These are phyloP conservation scores for Zaprionus gabonicus DNA, from an alignment of 1,140 invertebrate genomes.

Conservation along the genomic window DNA sequence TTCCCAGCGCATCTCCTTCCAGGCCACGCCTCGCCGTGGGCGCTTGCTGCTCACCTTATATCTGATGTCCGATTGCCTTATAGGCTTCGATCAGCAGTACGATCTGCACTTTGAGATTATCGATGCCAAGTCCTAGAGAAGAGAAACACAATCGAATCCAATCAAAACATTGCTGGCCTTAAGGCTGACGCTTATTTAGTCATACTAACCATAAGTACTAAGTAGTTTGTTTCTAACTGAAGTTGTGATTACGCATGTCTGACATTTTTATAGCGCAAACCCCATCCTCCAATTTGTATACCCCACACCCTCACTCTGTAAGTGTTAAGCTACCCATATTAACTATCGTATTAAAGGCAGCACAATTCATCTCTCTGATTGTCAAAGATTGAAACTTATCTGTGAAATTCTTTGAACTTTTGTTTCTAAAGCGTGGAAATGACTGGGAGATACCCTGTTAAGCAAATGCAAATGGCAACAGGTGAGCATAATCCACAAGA, in stretches of 20 bases:
- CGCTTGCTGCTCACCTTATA: constrained; percentile 92
- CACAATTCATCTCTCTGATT: neutral
- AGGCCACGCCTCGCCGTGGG: constrained; percentile 86
- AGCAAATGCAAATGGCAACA: too few relatives aligned
- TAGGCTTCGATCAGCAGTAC: constrained; percentile 98
- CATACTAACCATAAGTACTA: constrained; percentile 16
- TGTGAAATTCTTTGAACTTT: neutral
- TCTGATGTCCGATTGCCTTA: constrained; percentile 96
- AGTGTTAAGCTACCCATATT: constrained; percentile 20
- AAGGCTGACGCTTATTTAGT: constrained; percentile 38
- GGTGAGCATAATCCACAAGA: too few relatives aligned
- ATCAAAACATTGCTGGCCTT: constrained; percentile 17
- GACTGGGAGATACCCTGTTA: too few relatives aligned
- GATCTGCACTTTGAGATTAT: constrained; percentile 88
- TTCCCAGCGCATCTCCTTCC: constrained; percentile 83
- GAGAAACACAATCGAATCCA: neutral
- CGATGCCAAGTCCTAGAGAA: constrained; percentile 77
- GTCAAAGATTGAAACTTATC: neutral
- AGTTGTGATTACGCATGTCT: constrained; percentile 43
- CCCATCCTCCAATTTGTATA: neutral
- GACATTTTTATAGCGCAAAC: constrained; percentile 47
- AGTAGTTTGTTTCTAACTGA: constrained; percentile 20
- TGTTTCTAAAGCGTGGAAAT: neutral
- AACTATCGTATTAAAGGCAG: constrained; percentile 28
- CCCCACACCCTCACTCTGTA: neutral